These are phyloP conservation scores for Temnothorax curvispinosus DNA, from an alignment of 1,140 invertebrate genomes.

Conservation along the genomic window DNA sequence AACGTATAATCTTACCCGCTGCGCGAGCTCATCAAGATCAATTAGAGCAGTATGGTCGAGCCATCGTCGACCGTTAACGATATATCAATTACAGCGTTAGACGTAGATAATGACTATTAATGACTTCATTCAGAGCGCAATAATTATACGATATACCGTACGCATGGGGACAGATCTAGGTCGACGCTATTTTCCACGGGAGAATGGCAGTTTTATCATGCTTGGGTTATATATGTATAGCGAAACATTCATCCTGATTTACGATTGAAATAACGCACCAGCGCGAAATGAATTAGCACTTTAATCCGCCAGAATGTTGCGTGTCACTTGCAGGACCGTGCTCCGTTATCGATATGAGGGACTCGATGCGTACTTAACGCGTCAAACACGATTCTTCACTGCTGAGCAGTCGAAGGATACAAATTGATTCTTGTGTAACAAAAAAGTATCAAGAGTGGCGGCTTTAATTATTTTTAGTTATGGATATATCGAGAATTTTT, in stretches of 20 bases:
- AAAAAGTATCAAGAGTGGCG: not conserved
- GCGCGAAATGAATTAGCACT: conserved; percentile 38
- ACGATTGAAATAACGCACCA: conserved; percentile 39
- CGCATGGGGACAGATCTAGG: conserved; percentile 54
- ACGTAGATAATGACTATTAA: conserved; percentile 75
- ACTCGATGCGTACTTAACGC: not conserved
- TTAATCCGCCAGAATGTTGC: conserved; percentile 34
- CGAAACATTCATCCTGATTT: conserved; percentile 46
- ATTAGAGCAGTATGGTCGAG: conserved; percentile 68
- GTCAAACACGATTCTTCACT: not conserved
- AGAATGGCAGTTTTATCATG: conserved; percentile 25
- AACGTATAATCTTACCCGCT: conserved; percentile 65
- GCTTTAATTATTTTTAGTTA: not conserved
- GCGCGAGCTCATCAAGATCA: conserved; percentile 72
- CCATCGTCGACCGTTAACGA: conserved; percentile 74
- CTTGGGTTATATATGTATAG: not conserved
- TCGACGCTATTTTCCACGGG: conserved; percentile 44
- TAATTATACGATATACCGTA: conserved; percentile 70
- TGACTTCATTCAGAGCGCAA: conserved; percentile 75
- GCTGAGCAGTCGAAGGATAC: not conserved
- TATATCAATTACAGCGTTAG: conserved; percentile 77
- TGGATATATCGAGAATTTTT: not conserved
- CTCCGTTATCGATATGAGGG: conserved; percentile 14
- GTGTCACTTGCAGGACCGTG: not conserved
- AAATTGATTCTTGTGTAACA: not conserved